phyloP scores from a whole-genome alignment of 2,888 invertebrate genomes.

The Tetanocera ferruginea region DNA sequence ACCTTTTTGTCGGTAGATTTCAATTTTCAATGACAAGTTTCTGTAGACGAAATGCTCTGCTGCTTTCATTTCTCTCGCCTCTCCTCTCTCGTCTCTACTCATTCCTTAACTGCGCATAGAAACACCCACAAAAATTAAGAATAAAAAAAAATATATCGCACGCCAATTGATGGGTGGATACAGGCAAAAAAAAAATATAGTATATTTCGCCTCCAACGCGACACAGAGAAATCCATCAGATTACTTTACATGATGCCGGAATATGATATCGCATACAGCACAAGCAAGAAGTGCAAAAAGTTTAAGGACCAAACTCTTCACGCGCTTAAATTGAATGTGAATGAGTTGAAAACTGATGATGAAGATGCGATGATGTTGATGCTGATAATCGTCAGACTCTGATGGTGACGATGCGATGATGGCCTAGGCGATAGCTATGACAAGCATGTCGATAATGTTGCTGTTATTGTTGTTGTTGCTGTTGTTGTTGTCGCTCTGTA shows the following conservation, averaged over 20 bases:
- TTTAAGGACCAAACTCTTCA: slow-evolving; percentile 11
- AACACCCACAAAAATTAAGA: not conserved
- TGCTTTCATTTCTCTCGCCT: not conserved
- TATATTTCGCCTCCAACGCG: not conserved
- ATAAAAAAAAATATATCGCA: not conserved
- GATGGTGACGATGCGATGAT: not conserved
- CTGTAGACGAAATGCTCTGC: slow-evolving; percentile 2
- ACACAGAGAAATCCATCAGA: slow-evolving; percentile 30
- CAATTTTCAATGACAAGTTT: slow-evolving; percentile 23
- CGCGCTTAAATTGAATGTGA: slow-evolving; percentile 31
- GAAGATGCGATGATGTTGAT: slow-evolving; percentile 11
- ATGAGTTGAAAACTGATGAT: slow-evolving; percentile 34
- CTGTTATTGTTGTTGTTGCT: not conserved
- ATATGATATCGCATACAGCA: not conserved
- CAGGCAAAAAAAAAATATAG: too few species aligned
- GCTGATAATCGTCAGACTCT: not conserved
- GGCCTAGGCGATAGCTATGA: not conserved
- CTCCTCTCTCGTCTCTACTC: not conserved
- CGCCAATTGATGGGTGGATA: not conserved
- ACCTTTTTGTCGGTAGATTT: slow-evolving; percentile 27
- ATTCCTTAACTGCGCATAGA: not conserved
- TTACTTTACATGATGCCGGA: slow-evolving; percentile 26
- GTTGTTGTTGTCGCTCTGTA: not conserved
- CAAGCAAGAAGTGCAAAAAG: slow-evolving; percentile 1
- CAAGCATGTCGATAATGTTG: not conserved